phyloP scores from a whole-genome alignment of 35 echinoderm and acorn worm species.

The Amphiura filiformis region DNA sequence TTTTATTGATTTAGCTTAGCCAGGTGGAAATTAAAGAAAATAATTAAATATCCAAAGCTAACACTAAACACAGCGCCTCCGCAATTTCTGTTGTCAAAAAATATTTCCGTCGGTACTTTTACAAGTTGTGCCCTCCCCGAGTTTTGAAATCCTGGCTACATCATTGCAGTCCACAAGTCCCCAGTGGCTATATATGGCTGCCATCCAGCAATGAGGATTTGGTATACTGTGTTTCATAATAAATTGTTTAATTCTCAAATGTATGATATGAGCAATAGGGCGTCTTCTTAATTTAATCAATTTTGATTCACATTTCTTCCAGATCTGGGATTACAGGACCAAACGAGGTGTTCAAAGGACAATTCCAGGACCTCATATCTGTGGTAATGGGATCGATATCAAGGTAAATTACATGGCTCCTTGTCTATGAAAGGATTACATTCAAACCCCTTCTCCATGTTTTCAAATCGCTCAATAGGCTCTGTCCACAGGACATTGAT shows the following conservation, averaged over 20 bases:
- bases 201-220: background rate
- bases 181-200: background rate
- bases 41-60: no score
- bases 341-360: slow-evolving; percentile 80
- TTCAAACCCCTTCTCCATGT: no score
- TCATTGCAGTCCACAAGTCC: background rate
- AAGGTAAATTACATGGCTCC: no score
- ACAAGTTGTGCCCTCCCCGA: no score
- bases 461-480: no score
- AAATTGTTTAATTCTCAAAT: background rate
- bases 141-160: background rate
- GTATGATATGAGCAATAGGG: background rate
- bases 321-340: slow-evolving; percentile 99
- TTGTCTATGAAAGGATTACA: no score
- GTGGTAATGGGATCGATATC: slow-evolving; percentile 92
- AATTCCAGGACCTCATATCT: slow-evolving; percentile 91
- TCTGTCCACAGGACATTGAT: no score
- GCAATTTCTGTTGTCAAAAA: no score
- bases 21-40: no score
- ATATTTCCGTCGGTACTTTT: no score
- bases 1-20: no score
- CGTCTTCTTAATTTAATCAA: background rate
- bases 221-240: background rate
- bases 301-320: background rate
- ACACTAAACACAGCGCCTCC: no score